Evolutionary conservation across 2,113 vertebrate species (phyloP).

Genomic region (Marmota flaviventris): DNA sequence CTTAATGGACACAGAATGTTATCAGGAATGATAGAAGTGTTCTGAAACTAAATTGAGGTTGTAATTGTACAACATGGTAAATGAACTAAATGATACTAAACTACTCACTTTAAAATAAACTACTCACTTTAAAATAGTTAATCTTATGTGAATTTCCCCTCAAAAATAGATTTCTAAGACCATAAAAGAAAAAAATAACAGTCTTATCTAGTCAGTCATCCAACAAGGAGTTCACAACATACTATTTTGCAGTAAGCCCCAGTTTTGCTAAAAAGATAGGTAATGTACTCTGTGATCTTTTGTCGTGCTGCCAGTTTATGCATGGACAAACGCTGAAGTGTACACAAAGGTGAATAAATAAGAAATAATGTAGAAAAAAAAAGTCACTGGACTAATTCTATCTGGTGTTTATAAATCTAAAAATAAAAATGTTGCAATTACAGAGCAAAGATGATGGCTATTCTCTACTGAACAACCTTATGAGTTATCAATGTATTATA

Average conservation of each 20-base stretch:
- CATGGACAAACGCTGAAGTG: neutral
- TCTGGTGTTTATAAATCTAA: constrained; percentile 47
- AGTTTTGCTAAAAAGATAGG: neutral
- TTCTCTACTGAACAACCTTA: constrained; percentile 52
- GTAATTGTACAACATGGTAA: neutral
- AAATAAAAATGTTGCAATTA: constrained; percentile 57
- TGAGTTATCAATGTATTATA: neutral
- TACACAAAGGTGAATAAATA: neutral
- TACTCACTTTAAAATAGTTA: constrained; percentile 34
- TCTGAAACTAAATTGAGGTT: neutral
- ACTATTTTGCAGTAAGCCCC: neutral
- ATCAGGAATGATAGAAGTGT: neutral
- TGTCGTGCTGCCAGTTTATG: neutral
- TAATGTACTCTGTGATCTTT: neutral
- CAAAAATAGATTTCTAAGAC: constrained; percentile 33
- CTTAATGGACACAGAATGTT: neutral
- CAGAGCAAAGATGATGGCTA: constrained; percentile 4
- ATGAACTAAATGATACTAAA: neutral
- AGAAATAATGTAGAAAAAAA: constrained; percentile 43
- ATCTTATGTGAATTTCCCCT: constrained; percentile 19
- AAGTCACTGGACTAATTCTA: constrained; percentile 35
- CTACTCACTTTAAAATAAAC: constrained; percentile 39
- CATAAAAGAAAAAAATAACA: neutral
- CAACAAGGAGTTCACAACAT: constrained; percentile 18
- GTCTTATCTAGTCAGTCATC: neutral